phyloP scores from a whole-genome alignment of 2,113 vertebrate genomes.

The Myocastor coypus region DNA sequence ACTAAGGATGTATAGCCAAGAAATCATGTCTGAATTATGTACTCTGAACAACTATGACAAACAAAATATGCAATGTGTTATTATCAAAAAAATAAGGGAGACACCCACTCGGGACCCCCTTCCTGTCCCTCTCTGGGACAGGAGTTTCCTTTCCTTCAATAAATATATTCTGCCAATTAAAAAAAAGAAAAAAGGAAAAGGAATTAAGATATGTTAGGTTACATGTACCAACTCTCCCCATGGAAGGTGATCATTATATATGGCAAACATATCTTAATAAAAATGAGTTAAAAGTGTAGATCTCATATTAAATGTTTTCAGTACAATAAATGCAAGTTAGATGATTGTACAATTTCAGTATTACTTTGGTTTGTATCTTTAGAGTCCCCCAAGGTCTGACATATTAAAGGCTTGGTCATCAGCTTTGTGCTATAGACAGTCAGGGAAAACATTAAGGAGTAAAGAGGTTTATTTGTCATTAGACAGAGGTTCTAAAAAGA shows the following conservation, averaged over 20 bases:
- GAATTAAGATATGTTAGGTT: not conserved
- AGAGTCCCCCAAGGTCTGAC: not conserved
- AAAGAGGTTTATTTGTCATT: not conserved
- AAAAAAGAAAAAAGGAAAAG: no score
- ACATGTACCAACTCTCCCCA: not conserved
- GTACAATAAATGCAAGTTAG: not conserved
- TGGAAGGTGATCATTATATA: not conserved
- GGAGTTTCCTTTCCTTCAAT: no score
- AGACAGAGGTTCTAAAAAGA: not conserved
- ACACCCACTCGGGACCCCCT: no score
- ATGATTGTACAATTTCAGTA: constrained; percentile 15
- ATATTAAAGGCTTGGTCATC: not conserved
- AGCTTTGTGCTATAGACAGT: not conserved
- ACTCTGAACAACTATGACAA: no score
- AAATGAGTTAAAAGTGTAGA: not conserved
- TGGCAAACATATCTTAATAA: not conserved
- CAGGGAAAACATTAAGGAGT: not conserved
- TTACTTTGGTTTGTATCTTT: not conserved
- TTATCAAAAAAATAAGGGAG: no score
- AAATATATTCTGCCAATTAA: no score
- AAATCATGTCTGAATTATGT: no score
- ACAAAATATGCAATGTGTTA: no score
- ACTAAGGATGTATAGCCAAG: no score
- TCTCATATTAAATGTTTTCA: not conserved
- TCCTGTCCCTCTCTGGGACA: no score